phyloP scores from a whole-genome alignment of 2,797 vertebrate species.

The Odontamblyopus lacepedii region DNA sequence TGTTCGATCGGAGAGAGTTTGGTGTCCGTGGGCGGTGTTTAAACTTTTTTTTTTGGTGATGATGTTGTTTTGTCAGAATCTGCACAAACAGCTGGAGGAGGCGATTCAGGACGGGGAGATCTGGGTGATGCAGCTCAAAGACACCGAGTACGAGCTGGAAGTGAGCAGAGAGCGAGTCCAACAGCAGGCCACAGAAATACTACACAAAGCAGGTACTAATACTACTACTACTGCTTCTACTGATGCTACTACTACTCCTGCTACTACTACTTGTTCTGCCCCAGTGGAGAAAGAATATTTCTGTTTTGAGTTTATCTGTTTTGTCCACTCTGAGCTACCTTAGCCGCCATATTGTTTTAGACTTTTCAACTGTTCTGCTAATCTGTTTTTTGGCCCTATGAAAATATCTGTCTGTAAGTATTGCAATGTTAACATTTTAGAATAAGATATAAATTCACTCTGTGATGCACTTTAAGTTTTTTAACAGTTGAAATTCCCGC shows the following conservation, averaged over 20 bases:
- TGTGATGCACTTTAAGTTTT: too few species aligned
- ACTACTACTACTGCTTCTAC: neutral
- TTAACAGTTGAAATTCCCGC: too few species aligned
- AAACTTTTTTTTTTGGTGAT: neutral
- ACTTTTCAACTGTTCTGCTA: too few species aligned
- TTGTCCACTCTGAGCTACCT: too few species aligned
- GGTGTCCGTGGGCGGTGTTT: neutral
- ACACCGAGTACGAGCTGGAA: slow-evolving; percentile 93
- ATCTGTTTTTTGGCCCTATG: too few species aligned
- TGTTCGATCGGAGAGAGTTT: neutral
- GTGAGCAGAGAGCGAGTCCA: slow-evolving; percentile 91
- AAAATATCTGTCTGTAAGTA: too few species aligned
- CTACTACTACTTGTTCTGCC: too few species aligned
- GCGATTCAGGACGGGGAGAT: slow-evolving; percentile 92
- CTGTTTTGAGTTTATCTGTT: too few species aligned
- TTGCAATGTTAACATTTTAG: too few species aligned
- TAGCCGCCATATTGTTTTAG: too few species aligned
- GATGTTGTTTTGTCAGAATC: slow-evolving; percentile 76
- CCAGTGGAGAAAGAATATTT: too few species aligned
- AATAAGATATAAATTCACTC: too few species aligned
- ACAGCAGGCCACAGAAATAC: slow-evolving; percentile 94
- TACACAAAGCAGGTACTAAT: slow-evolving; percentile 88
- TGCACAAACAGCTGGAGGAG: slow-evolving; percentile 96
- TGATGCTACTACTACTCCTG: neutral
- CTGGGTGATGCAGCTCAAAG: slow-evolving; percentile 94